Percentiles rank a stretch among this genome's conserved stretches.
phyloP scores from a whole-genome alignment of 2,888 invertebrate genomes.

The Spilosoma lubricipeda region DNA sequence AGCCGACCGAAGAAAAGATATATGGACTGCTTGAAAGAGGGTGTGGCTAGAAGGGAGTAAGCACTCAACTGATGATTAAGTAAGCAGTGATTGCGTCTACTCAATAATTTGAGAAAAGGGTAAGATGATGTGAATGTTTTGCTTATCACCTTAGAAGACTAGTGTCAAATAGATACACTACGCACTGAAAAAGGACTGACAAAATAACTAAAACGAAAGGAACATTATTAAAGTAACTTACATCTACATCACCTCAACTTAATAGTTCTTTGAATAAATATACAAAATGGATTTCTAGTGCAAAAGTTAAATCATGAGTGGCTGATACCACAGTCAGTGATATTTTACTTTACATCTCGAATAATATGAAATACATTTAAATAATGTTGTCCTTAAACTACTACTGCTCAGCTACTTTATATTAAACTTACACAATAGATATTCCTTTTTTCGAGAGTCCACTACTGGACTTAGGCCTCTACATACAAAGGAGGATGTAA shows the following conservation, averaged over 20 bases:
- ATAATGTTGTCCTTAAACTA: not conserved
- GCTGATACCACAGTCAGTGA: not conserved
- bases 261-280: not conserved
- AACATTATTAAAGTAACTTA: not conserved
- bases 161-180: not conserved
- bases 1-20: not conserved
- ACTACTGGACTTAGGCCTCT: too few relatives aligned
- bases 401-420: not conserved
- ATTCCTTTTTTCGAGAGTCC: slow-evolving; percentile 3
- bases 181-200: not conserved
- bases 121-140: not conserved
- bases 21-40: not conserved
- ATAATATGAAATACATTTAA: not conserved
- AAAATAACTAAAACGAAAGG: not conserved
- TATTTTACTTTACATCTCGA: not conserved
- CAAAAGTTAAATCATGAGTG: not conserved
- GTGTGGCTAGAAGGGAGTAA: too few relatives aligned
- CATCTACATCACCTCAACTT: too few relatives aligned
- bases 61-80: not conserved
- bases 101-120: too few relatives aligned
- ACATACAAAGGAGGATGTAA: too few relatives aligned
- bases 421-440: not conserved
- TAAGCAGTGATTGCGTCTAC: not conserved
- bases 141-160: not conserved
- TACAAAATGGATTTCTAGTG: not conserved